Evolutionary conservation across 2,888 invertebrate genomes (phyloP), one percentile per base, ranked within the genome.

Genomic region (Pachliopta kotzebuea): DNA sequence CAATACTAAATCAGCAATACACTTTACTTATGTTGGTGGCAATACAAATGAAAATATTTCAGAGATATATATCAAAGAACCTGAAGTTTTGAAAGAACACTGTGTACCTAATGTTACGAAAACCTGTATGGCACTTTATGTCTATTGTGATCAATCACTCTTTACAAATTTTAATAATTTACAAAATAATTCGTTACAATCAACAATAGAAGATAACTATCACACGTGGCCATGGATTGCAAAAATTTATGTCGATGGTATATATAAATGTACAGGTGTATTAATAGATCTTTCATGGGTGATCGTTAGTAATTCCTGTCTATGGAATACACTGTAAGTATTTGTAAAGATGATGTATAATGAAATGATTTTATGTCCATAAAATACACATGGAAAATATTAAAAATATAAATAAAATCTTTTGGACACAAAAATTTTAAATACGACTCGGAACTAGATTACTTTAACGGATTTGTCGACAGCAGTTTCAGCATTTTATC

Each of bases 201-300:
- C 79, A 70, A 73, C 76, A 63, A 71, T 75, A 1, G 74, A 77
- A 60, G 66, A 64, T 9, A 60, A 68, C 6, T 73, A 73, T 14
- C 68, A 78, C 21, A 76, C 84, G 66, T 94, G 94, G 93, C 95
- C 96, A 0, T 97, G 96, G 96, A 85, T 94, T 74, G 96, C 94
- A 0, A 94, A 95, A 72, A 87, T 97, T 60, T 95, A 93, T 79
- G 87, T 93, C 0, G 94, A 96, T 75, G 96, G 97, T 3, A 79
- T 86, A 65, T 94, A 95, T 69, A 93, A 86, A 73, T 96, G 96
- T 76, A 92, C 94, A 55, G 96, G 96, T 7, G 92, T 94, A 45
- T 84, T 97, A 63, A 79, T 97, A 54, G 93, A 95, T 70, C 76
- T 87, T 3, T 84, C 93, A 21, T 96, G 96, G 95, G 89, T 96